Conservation (phyloP, 2,888 invertebrate genomes). For the Rotaria sp. region DNA sequence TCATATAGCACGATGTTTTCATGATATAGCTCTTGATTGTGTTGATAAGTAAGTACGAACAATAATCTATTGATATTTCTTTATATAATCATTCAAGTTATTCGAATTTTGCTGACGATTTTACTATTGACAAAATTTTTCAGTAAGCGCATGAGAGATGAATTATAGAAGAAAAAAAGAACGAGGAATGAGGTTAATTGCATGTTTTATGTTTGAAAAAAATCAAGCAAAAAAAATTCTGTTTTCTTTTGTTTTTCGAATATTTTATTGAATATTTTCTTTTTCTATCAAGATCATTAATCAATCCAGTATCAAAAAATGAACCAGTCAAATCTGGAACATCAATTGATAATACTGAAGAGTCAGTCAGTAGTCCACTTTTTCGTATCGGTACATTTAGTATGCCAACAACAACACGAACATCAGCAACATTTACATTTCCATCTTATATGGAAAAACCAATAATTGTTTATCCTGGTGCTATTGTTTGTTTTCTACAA, state of each 20-base stretch:
- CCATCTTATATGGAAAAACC: constrained; percentile 57
- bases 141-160: neutral
- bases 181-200: neutral
- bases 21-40: constrained; percentile 87
- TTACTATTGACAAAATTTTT: neutral
- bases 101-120: constrained; percentile 1
- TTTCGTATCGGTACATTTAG: neutral
- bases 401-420: constrained; percentile 45
- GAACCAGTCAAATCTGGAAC: neutral
- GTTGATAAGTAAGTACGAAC: constrained; percentile 70
- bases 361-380: neutral
- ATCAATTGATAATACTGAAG: constrained; percentile 1
- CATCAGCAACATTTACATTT: constrained; percentile 49
- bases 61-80: no score
- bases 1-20: constrained; percentile 75
- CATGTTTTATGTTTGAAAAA: no score
- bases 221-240: no score
- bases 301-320: neutral
- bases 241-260: neutral
- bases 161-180: neutral
- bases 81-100: neutral
- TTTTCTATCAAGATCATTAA: neutral
- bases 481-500: constrained; percentile 76
- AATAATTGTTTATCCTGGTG: constrained; percentile 85
- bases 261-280: no score